Base-by-base conservation (phyloP, 2,888 invertebrate genomes). In the Nomada fabriciana region DNA sequence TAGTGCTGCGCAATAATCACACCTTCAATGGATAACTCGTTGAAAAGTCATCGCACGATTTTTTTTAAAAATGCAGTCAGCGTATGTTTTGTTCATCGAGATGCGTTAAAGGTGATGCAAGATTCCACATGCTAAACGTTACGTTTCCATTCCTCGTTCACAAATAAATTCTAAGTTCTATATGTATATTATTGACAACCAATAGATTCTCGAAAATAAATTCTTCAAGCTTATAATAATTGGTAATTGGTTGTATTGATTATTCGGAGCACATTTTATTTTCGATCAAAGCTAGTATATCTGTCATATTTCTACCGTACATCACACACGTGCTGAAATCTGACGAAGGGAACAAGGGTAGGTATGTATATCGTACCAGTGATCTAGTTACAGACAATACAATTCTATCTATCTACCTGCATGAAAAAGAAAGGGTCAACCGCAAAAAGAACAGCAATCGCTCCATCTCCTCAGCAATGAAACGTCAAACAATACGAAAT, bases 41-140 rank as follows among this genome's bases (percentile, higher is more conserved):
- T 78, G 50, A 68, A 68, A 15, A 78, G 42, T 78, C 74, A 4
- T n/a, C 50, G 23, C 78, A 78, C 74, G 78, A 74, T 74, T 61
- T 57, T 57, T 68, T 29, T 57, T 7, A 20, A 13, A 63, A 63
- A 78, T 68, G 74, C 78, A 55, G 67, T 23, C 13, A 2, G 63
- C 50, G 63, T 74, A 47, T 68, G 50, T 63, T 29, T 53, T 69
- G 72, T 67, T 65, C 47, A 23, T 47, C 60, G 65, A 9, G 42
- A 18, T 11, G 50, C 42, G 65, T 15, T 65, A 65, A 52, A 70
- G 53, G 53, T 67, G 55, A 47, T 7, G 67, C 60, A 60, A 77
- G 53, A 47, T 53, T 20, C 20, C 10, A 29, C 57, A 23, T 20
- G 53, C 67, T 13, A 47, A 13, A 10, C 10, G 47, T 47, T 47